phyloP scores from a whole-genome alignment of 2,888 invertebrate species.

The Agrotis puta region DNA sequence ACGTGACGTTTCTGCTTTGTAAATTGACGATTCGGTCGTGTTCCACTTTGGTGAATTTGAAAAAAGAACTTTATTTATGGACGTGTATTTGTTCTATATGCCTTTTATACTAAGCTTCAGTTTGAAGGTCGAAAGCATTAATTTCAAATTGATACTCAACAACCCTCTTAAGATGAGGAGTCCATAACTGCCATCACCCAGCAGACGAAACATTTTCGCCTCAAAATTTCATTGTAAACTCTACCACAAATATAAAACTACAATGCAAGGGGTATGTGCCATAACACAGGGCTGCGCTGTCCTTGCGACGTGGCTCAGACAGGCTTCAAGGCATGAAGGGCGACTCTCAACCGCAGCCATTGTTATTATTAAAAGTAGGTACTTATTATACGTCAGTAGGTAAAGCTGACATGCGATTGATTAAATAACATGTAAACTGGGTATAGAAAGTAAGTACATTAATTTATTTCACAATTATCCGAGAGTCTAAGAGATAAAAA shows the following conservation, averaged over 20 bases:
- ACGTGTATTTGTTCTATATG: constrained; percentile 13
- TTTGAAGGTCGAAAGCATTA: neutral
- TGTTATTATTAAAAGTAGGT: constrained; percentile 47
- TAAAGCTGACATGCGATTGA: constrained; percentile 31
- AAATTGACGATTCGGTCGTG: constrained; percentile 28
- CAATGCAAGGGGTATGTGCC: constrained; percentile 17
- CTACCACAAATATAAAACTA: constrained; percentile 4
- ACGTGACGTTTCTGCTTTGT: constrained; percentile 41
- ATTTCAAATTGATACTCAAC: neutral
- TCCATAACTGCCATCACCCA: neutral
- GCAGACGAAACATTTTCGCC: neutral
- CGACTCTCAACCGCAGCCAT: constrained; percentile 36
- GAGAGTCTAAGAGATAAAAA: too few species aligned
- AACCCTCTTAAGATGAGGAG: too few species aligned
- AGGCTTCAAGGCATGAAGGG: constrained; percentile 53
- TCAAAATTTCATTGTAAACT: constrained; percentile 14
- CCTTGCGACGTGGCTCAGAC: constrained; percentile 45
- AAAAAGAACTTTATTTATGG: constrained; percentile 9
- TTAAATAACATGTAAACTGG: constrained; percentile 14
- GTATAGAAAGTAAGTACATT: neutral
- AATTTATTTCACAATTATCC: too few species aligned
- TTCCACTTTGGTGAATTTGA: constrained; percentile 23
- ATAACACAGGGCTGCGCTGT: constrained; percentile 29
- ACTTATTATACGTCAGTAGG: constrained; percentile 25
- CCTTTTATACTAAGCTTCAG: neutral